Conservation (phyloP, 1,140 invertebrate species). For the Cyphomyrmex costatus region DNA sequence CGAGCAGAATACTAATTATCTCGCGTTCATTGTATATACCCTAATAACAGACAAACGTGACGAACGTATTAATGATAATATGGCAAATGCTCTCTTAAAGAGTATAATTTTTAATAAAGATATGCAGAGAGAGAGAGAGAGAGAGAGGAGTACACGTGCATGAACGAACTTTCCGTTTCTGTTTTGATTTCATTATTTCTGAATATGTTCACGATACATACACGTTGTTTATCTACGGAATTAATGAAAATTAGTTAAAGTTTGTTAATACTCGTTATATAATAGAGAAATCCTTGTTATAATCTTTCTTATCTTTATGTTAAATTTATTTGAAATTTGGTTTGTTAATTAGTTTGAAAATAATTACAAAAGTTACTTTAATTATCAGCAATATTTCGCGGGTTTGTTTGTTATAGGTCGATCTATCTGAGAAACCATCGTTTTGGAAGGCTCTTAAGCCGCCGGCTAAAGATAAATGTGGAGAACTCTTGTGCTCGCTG, state of each 20-base stretch:
- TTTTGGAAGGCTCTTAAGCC: conserved; percentile 98
- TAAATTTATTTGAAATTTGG: neutral
- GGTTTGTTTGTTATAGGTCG: conserved; percentile 89
- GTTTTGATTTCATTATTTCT: conserved; percentile 25
- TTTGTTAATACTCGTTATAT: neutral
- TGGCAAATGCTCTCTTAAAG: neutral
- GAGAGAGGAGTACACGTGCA: neutral
- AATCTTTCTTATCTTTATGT: neutral
- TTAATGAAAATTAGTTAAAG: conserved; percentile 30
- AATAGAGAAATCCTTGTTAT: neutral
- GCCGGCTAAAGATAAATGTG: conserved; percentile 96
- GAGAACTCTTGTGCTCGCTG: conserved; percentile 95
- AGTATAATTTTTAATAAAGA: conserved; percentile 23
- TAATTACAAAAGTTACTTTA: neutral
- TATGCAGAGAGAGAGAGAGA: too few species aligned
- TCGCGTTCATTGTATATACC: neutral
- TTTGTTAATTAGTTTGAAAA: conserved; percentile 10
- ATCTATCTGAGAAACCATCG: conserved; percentile 95
- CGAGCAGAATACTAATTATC: conserved; percentile 49
- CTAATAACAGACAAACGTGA: conserved; percentile 49
- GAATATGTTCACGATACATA: neutral
- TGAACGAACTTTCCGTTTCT: neutral
- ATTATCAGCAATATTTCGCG: neutral
- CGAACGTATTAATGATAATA: conserved; percentile 25
- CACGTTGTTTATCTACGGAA: neutral